Conservation (phyloP, 1,140 invertebrate genomes). For the Heliconius eleuchia region DNA sequence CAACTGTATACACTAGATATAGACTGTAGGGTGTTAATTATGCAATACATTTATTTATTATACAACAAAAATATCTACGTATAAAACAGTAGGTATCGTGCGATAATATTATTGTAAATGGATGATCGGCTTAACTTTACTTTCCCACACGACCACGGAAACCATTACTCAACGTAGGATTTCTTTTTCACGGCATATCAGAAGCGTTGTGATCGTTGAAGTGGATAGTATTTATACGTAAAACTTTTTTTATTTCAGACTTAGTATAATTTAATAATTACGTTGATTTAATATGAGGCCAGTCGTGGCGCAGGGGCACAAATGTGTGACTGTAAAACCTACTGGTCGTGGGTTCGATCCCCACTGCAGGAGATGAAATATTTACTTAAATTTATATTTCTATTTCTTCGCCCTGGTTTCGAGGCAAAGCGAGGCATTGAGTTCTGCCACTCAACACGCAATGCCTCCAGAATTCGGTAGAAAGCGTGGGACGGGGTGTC, state of each 20-base stretch:
- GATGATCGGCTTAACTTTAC: constrained; percentile 4
- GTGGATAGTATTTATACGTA: constrained; percentile 53
- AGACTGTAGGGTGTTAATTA: background rate
- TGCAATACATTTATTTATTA: background rate
- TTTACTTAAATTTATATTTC: no score
- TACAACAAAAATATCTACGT: background rate
- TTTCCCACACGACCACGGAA: constrained; percentile 34
- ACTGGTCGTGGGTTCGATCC: no score
- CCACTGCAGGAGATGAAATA: no score
- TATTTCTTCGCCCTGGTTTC: no score
- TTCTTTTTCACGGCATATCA: constrained; percentile 69
- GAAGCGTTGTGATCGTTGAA: constrained; percentile 58
- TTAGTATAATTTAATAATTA: background rate
- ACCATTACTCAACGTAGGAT: constrained; percentile 59
- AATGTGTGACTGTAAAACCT: no score
- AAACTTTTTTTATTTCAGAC: background rate
- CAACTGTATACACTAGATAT: background rate
- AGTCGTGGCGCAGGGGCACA: no score
- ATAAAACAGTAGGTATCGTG: background rate
- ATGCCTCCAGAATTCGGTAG: no score
- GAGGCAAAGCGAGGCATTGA: no score
- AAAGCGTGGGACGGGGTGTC: no score
- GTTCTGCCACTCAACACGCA: no score
- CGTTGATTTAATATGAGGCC: background rate
- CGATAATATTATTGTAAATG: constrained; percentile 11